Evolutionary conservation across 2,797 vertebrate genomes (phyloP).

Genomic region (Phylloscopus collybita): DNA sequence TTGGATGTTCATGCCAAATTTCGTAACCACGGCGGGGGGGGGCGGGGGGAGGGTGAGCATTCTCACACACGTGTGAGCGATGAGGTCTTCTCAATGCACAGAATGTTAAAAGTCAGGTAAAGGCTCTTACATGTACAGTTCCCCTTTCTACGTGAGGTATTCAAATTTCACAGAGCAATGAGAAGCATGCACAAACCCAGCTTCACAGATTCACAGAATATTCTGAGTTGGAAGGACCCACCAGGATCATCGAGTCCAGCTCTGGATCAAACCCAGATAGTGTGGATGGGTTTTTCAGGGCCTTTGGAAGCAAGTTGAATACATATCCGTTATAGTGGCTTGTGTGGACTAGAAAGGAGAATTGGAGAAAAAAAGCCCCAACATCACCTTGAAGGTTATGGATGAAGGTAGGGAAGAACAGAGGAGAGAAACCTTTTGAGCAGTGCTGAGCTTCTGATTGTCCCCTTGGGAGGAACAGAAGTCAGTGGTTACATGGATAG

Average conservation of each 20-base stretch:
- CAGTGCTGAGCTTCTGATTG: background rate
- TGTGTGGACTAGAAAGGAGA: background rate
- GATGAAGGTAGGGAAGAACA: background rate
- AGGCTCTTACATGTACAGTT: accelerated
- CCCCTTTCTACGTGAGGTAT: background rate
- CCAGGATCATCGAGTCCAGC: background rate
- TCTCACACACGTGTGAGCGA: accelerated
- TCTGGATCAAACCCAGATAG: background rate
- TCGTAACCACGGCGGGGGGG: accelerated
- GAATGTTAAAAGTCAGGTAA: background rate
- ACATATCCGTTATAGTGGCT: accelerated
- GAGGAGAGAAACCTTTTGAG: background rate
- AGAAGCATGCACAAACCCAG: background rate
- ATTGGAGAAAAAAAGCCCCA: background rate
- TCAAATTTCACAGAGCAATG: background rate
- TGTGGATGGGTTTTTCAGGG: background rate
- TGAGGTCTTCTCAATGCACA: background rate
- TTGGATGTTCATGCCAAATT: background rate
- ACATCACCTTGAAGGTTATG: background rate
- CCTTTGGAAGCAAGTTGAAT: background rate
- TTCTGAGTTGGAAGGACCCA: background rate
- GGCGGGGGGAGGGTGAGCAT: background rate
- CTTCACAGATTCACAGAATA: too few relatives aligned
- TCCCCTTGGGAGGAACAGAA: background rate
- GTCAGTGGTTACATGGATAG: accelerated